phyloP scores from a whole-genome alignment of 2,113 vertebrate genomes.

The Rhegmatorhina hoffmannsi region DNA sequence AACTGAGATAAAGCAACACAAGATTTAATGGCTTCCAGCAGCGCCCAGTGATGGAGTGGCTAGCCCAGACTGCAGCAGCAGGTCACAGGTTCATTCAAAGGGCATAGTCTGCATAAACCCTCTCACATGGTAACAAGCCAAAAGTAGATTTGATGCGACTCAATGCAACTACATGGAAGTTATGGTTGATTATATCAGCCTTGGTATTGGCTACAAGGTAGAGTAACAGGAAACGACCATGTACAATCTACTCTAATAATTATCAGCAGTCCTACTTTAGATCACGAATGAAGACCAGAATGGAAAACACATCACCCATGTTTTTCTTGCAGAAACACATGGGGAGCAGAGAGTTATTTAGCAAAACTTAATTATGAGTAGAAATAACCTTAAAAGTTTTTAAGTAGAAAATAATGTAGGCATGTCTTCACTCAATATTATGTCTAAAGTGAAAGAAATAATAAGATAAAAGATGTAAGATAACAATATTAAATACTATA shows the following conservation, averaged over 20 bases:
- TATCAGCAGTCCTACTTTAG: background rate
- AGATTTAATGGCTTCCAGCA: conserved; percentile 41
- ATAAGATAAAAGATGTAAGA: background rate
- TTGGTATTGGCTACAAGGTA: background rate
- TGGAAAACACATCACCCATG: background rate
- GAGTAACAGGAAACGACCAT: background rate
- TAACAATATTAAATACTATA: background rate
- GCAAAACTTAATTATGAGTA: background rate
- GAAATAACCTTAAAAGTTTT: background rate
- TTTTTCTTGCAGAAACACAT: background rate
- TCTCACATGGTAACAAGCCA: background rate
- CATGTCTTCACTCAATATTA: background rate
- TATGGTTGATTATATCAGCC: background rate
- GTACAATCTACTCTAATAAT: background rate
- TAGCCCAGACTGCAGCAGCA: background rate
- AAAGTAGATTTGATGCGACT: conserved; percentile 30
- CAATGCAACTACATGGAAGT: background rate
- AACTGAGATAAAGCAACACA: conserved; percentile 28
- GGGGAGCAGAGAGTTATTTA: background rate
- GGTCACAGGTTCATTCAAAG: conserved; percentile 22
- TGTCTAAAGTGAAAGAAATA: background rate
- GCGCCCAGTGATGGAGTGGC: background rate
- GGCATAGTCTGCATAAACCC: background rate
- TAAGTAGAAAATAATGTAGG: background rate
- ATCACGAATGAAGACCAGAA: background rate